These are phyloP conservation scores for Scaptomyza montana DNA, from an alignment of 1,140 invertebrate species.

Conservation along the genomic window DNA sequence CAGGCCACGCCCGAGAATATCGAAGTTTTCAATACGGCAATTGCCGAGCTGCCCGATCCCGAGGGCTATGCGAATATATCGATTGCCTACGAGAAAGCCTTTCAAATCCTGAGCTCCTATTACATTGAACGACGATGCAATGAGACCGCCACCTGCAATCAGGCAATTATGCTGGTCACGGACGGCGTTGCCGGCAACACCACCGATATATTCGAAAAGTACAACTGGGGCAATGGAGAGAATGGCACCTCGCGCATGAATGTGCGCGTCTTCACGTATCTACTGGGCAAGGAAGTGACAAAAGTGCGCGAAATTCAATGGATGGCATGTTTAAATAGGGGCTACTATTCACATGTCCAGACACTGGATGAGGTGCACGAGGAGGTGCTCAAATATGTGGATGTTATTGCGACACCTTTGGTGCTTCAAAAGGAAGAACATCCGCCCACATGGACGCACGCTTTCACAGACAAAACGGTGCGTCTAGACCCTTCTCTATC, in stretches of 20 bases:
- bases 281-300: conserved; percentile 97
- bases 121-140: conserved; percentile 86
- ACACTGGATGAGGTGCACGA: conserved; percentile 96
- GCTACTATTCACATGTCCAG: conserved; percentile 96
- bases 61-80: conserved; percentile 94
- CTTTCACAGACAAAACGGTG: conserved; percentile 93
- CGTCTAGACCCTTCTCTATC: neutral
- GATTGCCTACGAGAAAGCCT: conserved; percentile 92
- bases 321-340: conserved; percentile 98
- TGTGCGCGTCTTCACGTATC: conserved; percentile 98
- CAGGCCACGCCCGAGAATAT: conserved; percentile 97
- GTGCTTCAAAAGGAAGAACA: conserved; percentile 91
- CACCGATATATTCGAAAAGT: conserved; percentile 93
- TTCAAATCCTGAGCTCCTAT: conserved; percentile 91
- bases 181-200: conserved; percentile 97
- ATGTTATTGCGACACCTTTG: conserved; percentile 94
- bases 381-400: conserved; percentile 96
- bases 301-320: conserved; percentile 95
- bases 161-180: conserved; percentile 99
- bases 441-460: conserved; percentile 94
- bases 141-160: conserved; percentile 91
- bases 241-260: conserved; percentile 86
- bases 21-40: conserved; percentile 88
- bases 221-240: conserved; percentile 90
- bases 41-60: conserved; percentile 87